Evolutionary conservation across 2,113 vertebrate genomes (phyloP), one percentile per base, ranked within the genome.

Genomic region (Nothoprocta perdicaria): DNA sequence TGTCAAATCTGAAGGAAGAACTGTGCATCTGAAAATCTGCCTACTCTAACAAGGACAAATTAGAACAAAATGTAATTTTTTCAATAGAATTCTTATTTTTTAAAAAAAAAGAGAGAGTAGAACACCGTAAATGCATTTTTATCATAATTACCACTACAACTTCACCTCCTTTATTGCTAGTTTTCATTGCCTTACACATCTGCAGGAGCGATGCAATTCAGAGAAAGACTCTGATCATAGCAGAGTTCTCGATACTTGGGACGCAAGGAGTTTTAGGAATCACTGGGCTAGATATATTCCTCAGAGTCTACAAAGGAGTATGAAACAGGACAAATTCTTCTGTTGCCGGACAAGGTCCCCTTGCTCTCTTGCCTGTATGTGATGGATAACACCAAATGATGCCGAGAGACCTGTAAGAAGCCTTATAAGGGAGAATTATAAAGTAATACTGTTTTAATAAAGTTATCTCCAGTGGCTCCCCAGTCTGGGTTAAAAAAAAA

Each of bases 311-410:
- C 19, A 38, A 2, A 55, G 60, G 14, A 13, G 23, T 11, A 43
- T 63, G 3, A 53, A 74, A 27, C 6, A 31, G 0, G 8, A 38
- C 1, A 2, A 8, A 8, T 5, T 73, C 35, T 23, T 77, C 21
- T 57, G 45, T 46, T 71, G 40, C 1, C 52, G 43, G 21, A 48
- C 41, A 69, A 82, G 14, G 9, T 27, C 12, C 21, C 18, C 58
- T 77, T n/a, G 31, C 16, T 71, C 38, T 0, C 0, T 60, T 52
- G 83, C 41, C 89, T 68, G 18, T 0, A n/a, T 45, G 10, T 31
- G 43, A 60, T n/a, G n/a, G 58, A 33, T 61, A 23, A 9, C 4
- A 48, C 23, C 57, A 80, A 43, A 2, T 3, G 16, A 82, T 3
- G 10, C 14, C 48, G 45, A 91, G 58, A 6, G 2, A 45, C 21